Base-by-base conservation (phyloP, 64 coral and sea anemone genomes). In the Orbicella faveolata region DNA sequence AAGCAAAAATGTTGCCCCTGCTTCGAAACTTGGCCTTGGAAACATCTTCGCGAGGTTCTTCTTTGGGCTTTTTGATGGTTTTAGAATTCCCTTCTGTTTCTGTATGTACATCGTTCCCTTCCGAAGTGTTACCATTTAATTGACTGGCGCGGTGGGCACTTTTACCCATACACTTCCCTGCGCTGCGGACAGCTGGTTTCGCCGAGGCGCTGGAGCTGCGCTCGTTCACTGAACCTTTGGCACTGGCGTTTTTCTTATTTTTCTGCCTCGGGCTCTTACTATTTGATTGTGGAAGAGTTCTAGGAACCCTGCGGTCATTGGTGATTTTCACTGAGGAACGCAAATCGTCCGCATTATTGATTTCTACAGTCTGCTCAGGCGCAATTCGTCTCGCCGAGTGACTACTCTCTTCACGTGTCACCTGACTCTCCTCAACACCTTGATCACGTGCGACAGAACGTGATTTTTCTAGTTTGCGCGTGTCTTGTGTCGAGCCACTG, bases 1-100 rank as follows among this genome's bases (percentile, higher is more conserved):
- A 73, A 7, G 82, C 18, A 85, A 85, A 85, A 36, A 85, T 85
- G 34, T 73, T 85, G 82, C 21, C 30, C 23, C 39, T 70, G 39
- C 21, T 72, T 70, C 82, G 82, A 72, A 85, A 85, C 68, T 85
- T 70, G 41, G 82, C 64, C 36, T 53, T 73, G 37, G 82, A 70
- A 23, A 85, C 37, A 10, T 85, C 82, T 7, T 26, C 63, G 11
- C 3, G 18, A 34, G 41, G 14, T 52, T 85, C 36, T 51, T n/a
- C 44, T 30, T 83, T 83, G 1, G 33, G 57, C 17, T 64, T 65
- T 65, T 20, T 34, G 34, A 12, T 83, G 36, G 36, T 64, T 12
- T 34, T 0, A 37, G 81, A 84, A 48, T 4, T 52, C 20, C 39
- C 34, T 21, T 41, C 35, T 21, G 15, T 37, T 21, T 41, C 61